A percentile compares a stretch with the other conserved stretches of the same genome.
Conservation (phyloP, 2,797 vertebrate genomes). For the Protonibea diacanthus region DNA sequence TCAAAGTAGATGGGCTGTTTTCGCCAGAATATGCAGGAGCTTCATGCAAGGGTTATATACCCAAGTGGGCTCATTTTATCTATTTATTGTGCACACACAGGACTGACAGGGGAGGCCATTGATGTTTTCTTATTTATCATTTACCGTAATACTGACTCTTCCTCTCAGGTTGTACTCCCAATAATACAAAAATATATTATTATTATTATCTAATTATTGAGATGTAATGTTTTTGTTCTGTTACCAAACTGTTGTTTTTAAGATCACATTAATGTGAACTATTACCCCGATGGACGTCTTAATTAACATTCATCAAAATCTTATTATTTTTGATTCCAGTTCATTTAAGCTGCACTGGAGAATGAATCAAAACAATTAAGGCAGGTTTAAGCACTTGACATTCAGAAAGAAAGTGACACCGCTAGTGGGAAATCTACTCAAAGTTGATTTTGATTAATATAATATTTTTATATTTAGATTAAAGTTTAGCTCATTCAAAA, state of each 20-base stretch:
- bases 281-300: slow-evolving; percentile 3
- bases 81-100: not conserved
- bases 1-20: no score
- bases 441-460: slow-evolving; percentile 23
- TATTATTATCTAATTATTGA: no score
- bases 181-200: no score
- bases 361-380: slow-evolving; percentile 31
- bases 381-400: slow-evolving; percentile 2
- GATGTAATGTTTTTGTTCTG: not conserved
- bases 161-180: not conserved
- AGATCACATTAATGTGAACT: slow-evolving; percentile 2
- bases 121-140: no score
- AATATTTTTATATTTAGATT: no score
- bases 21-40: no score
- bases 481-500: slow-evolving; percentile 13
- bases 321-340: slow-evolving; percentile 3
- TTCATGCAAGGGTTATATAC: no score
- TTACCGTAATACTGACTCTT: no score
- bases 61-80: no score
- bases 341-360: slow-evolving; percentile 3
- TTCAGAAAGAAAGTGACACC: slow-evolving; percentile 13
- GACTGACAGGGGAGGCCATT: not conserved
- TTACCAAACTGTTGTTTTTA: not conserved
- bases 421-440: not conserved
- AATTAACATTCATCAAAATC: not conserved